phyloP scores from a whole-genome alignment of 2,113 vertebrate species.

The Serinus canaria region DNA sequence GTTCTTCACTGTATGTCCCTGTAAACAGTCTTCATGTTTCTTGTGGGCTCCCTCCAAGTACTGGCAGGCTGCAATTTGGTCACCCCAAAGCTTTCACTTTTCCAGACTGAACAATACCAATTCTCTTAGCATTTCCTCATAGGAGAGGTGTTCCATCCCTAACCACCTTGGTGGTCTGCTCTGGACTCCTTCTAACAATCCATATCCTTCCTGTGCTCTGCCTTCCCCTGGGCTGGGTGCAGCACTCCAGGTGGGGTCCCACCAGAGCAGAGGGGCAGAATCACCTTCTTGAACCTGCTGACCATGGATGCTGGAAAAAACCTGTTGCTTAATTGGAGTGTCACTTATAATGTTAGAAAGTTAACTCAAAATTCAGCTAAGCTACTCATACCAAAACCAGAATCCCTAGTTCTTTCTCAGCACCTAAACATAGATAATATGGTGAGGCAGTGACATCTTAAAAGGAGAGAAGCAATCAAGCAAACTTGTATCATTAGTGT shows the following conservation, averaged over 20 bases:
- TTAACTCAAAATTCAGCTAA: neutral
- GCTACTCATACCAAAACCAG: neutral
- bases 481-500: neutral
- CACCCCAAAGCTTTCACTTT: neutral
- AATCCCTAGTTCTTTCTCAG: neutral
- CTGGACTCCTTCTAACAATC: fast-evolving
- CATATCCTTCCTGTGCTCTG: neutral
- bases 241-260: neutral
- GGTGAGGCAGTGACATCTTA: neutral
- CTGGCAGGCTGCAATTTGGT: neutral
- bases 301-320: neutral
- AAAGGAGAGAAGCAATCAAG: neutral
- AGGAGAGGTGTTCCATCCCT: neutral
- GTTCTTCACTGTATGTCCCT: neutral
- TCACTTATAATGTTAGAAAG: neutral
- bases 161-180: neutral
- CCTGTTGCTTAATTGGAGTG: neutral
- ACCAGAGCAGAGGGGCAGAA: neutral
- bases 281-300: neutral
- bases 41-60: neutral
- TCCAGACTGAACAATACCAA: neutral
- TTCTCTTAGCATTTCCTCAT: neutral
- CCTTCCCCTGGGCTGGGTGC: neutral
- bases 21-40: neutral
- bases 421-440: neutral